These are phyloP conservation scores for Pteruthius melanotis DNA, from an alignment of 2,113 vertebrate species.

Conservation along the genomic window DNA sequence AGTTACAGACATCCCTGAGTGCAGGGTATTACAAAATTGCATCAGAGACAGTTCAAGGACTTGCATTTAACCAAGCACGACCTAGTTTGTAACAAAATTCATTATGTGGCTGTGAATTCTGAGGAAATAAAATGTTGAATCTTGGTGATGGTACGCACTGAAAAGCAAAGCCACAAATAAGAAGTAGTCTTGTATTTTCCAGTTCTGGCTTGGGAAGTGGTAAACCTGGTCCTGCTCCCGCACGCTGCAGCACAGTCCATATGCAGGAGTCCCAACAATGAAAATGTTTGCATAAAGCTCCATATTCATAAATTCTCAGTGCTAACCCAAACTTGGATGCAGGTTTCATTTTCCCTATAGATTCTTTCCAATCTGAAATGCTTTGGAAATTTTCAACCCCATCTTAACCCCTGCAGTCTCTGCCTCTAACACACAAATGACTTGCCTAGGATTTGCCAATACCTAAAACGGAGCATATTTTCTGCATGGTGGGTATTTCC, in stretches of 20 bases:
- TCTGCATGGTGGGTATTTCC: not conserved
- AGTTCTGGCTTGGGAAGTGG: not conserved
- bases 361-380: not conserved
- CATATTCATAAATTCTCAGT: not conserved
- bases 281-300: not conserved
- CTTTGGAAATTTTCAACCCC: not conserved
- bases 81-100: not conserved
- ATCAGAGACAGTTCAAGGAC: not conserved
- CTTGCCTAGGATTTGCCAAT: conserved; percentile 56
- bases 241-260: not conserved
- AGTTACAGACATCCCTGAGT: not conserved
- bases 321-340: not conserved
- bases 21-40: not conserved
- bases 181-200: not conserved
- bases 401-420: not conserved
- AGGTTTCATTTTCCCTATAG: not conserved
- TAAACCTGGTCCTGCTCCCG: not conserved
- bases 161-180: not conserved
- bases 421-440: not conserved
- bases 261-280: not conserved
- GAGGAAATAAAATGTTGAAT: not conserved
- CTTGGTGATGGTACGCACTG: not conserved
- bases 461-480: conserved; percentile 59
- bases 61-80: not conserved
- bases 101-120: not conserved